These are phyloP conservation scores for Serranus cabrilla DNA, from an alignment of 2,797 vertebrate genomes.

Conservation along the genomic window DNA sequence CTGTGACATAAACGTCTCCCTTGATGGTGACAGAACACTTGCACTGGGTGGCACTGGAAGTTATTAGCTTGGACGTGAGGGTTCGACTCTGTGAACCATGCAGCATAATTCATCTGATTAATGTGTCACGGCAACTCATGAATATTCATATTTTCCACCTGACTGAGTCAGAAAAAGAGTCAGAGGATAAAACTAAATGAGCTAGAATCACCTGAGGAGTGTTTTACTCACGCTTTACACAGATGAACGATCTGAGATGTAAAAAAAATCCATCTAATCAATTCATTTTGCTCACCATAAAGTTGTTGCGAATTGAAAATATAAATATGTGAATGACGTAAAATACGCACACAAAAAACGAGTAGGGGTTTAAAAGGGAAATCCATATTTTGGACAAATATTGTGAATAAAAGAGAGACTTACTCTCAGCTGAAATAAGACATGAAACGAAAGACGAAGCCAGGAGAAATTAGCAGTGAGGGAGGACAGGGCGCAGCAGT, in stretches of 20 bases:
- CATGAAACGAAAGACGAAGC: slow-evolving; percentile 12
- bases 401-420: not conserved
- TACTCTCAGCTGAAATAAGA: not conserved
- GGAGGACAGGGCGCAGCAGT: slow-evolving; percentile 16
- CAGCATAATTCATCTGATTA: slow-evolving; percentile 76
- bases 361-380: not conserved
- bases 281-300: not conserved
- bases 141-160: slow-evolving; percentile 78
- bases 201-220: slow-evolving; percentile 45
- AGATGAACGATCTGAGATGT: slow-evolving; percentile 15
- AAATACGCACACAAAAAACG: slow-evolving; percentile 1
- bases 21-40: slow-evolving; percentile 57
- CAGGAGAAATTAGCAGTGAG: slow-evolving; percentile 33
- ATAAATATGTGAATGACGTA: not conserved
- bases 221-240: slow-evolving; percentile 17
- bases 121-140: slow-evolving; percentile 73
- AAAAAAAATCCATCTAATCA: not conserved
- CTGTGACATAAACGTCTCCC: slow-evolving; percentile 60
- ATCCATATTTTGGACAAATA: not conserved
- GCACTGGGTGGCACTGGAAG: slow-evolving; percentile 55
- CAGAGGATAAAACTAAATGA: slow-evolving; percentile 38
- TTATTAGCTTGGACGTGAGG: slow-evolving; percentile 74
- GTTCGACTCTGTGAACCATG: slow-evolving; percentile 71
- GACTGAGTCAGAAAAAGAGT: slow-evolving; percentile 57
- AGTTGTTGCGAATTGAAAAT: slow-evolving; percentile 1